Evolutionary conservation across 2,113 vertebrate species (phyloP), one percentile per base, ranked within the genome.

Genomic region (Nerophis lumbriciformis): DNA sequence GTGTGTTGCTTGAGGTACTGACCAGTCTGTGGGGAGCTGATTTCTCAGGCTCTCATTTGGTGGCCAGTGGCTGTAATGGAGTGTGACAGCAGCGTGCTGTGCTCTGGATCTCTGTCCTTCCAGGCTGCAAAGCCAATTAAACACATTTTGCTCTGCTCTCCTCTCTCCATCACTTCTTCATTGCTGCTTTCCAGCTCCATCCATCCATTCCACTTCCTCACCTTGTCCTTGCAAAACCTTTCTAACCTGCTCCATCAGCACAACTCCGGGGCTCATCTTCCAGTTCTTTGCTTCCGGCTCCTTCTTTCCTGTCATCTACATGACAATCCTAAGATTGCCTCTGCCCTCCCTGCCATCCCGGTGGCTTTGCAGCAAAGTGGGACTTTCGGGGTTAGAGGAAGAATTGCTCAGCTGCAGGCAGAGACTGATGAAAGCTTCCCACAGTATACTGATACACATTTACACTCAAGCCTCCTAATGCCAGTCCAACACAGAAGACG

Each of bases 11-110:
- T 61, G 76, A 82, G 84, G 85, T 56, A 56, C 37, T 39, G 83
- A 78, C 72, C 48, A 44, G 82, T 90, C 85, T 90, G 88, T 80
- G 91, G 93, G 84, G 92, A 91, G 91, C 92, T 94, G 93, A 94
- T 92, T 93, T 92, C 89, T 48, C 66, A 74, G 83, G 66, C 87
- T 83, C 94, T 94, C 93, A 93, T 94, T 93, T 94, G 84, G 89
- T 90, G 91, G 91, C 84, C 92, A 88, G 88, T 89, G 88, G 89
- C 86, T 89, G 91, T 94, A 94, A 95, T 94, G 92, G 94, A 92
- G 92, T 94, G 93, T 96, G 93, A 97, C 94, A 94, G 93, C 91
- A 89, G 90, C 91, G 81, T 87, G 91, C 87, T 90, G 93, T 87
- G 90, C 91, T 90, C 91, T 88, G 92, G 90, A 87, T 85, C 85